Percentiles rank a stretch among this genome's conserved stretches.
phyloP scores from a whole-genome alignment of 2,888 invertebrate genomes.

The Exephanes ischioxanthus region DNA sequence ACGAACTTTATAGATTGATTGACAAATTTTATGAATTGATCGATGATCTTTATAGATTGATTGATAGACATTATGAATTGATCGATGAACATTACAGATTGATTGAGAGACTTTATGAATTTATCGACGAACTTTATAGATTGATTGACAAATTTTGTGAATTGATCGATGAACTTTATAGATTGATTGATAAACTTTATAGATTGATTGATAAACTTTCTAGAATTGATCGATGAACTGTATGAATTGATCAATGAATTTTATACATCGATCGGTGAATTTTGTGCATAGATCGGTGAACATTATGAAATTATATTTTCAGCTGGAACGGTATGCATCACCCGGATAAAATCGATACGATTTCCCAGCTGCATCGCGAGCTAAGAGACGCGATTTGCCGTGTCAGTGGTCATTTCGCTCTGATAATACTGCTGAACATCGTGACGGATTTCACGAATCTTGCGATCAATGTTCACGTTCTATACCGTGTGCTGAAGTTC shows the following conservation, averaged over 20 bases:
- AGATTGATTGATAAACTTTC: no score
- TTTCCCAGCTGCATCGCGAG: conserved; percentile 48
- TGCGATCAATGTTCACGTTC: not conserved
- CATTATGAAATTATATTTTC: not conserved
- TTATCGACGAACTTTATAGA: no score
- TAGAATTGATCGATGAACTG: no score
- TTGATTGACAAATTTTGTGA: no score
- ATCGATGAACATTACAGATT: no score
- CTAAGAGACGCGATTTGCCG: conserved; percentile 20
- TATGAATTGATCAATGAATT: no score
- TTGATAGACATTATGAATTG: no score
- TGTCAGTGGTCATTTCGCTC: conserved; percentile 8
- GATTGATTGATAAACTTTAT: no score
- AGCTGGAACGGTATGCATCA: conserved; percentile 1
- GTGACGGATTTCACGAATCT: not conserved
- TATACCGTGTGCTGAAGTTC: not conserved
- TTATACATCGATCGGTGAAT: not conserved
- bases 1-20: no score
- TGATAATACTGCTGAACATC: not conserved
- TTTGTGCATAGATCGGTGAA: not conserved
- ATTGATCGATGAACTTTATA: not conserved
- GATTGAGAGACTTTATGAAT: no score
- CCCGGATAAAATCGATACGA: conserved; percentile 4
- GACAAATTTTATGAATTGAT: no score
- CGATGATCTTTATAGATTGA: no score